A percentile compares a stretch with the other conserved stretches of the same genome.
phyloP scores from a whole-genome alignment of 2,797 vertebrate species.

The Microhierax caerulescens region DNA sequence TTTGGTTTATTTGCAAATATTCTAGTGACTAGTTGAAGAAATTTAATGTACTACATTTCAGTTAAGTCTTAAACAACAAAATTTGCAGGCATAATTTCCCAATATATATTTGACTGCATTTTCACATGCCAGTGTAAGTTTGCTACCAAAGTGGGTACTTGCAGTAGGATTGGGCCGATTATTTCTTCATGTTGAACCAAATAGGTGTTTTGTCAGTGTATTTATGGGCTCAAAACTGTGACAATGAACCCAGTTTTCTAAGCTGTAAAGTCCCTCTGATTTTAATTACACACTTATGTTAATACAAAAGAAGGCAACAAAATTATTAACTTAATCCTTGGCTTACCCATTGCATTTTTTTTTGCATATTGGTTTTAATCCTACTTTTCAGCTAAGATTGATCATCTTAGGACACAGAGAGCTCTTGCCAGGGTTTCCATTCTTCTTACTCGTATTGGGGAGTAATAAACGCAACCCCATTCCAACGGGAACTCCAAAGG shows the following conservation, averaged over 20 bases:
- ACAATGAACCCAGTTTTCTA: not conserved
- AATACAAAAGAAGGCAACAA: not conserved
- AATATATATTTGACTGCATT: not conserved
- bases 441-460: not conserved
- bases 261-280: not conserved
- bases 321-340: not conserved
- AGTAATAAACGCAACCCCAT: not conserved
- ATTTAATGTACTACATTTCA: not conserved
- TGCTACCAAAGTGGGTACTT: not conserved
- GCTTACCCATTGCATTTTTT: not conserved
- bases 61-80: not conserved
- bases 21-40: not conserved
- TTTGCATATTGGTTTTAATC: not conserved
- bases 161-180: not conserved
- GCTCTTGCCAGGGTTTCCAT: not conserved
- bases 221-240: not conserved
- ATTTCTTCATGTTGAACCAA: not conserved
- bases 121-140: not conserved
- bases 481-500: not conserved
- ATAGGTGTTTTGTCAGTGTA: not conserved
- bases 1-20: not conserved
- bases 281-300: not conserved
- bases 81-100: not conserved
- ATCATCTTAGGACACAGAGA: not conserved
- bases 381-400: not conserved